Evolutionary conservation across 2,113 vertebrate genomes (phyloP), one percentile per base, ranked within the genome.

Genomic region (Peromyscus leucopus): DNA sequence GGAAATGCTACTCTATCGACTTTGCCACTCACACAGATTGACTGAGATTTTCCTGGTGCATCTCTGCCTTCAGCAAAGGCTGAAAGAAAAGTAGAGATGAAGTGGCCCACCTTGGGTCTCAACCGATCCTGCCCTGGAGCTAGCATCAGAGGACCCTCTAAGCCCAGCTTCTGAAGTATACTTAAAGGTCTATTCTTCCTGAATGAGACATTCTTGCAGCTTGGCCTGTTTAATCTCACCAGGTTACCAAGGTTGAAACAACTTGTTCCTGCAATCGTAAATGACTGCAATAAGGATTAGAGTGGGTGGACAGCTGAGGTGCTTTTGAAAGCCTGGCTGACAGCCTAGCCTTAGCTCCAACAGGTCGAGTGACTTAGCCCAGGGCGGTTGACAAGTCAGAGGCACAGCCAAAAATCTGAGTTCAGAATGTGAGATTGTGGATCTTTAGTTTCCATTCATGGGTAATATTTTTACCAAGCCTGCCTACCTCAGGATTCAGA

Each of bases 231-330:
- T 89, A 85, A 93, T 90, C 76, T 92, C 7, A 39, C 36, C 85
- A 89, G 96, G 95, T 97, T 97, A 63, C 80, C 85, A 85, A 78
- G 90, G 93, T 93, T 89, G 51, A 91, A 91, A 97, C 89, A 93
- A 93, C n/a, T 69, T 96, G 59, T 95, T 96, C 89, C 75, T 3
- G 5, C 51, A 92, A 90, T 96, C 72, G 96, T 65, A 92, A 96
- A 89, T 55, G 90, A 84, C 72, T 36, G 46, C 61, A 51, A 88
- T 78, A 74, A 83, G 93, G 79, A 75, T 33, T 21, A 55, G 91
- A 91, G 95, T 97, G 96, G 96, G 97, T 89, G 96, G 96, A 36
- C 19, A 97, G 42, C 48, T 83, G 95, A 97, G 65, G 86, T 28
- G 51, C 79, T 91, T 95, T 51, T 91, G 89, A 96, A 97, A 96